Conservation (phyloP, 2,113 vertebrate species). For the Tenrec ecaudatus region DNA sequence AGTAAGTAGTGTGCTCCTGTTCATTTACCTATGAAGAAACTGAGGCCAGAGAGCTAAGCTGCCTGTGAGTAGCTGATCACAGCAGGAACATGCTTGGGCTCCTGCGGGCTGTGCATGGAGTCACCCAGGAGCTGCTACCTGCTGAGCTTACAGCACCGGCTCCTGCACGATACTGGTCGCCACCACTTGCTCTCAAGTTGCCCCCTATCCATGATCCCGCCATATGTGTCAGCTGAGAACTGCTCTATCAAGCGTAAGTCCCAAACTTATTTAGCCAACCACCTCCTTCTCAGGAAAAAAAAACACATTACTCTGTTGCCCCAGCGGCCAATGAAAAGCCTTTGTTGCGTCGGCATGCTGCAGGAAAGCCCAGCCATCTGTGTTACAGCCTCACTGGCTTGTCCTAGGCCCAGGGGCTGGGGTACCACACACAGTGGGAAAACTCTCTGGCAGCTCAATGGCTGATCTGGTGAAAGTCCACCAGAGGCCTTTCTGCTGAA, state of each 20-base stretch:
- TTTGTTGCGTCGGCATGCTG: no score
- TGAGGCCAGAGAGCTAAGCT: no score
- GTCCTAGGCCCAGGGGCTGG: no score
- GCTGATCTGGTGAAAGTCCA: neutral
- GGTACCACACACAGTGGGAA: no score
- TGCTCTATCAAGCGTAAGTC: neutral
- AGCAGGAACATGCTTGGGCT: neutral
- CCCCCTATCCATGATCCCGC: neutral
- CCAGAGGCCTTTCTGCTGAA: neutral
- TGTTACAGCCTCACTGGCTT: no score
- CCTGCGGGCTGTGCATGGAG: neutral
- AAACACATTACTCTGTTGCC: no score
- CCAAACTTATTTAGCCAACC: no score
- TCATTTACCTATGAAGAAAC: neutral
- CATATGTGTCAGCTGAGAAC: neutral
- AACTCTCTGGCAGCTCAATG: neutral
- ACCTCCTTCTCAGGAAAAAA: no score
- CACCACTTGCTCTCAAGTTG: neutral
- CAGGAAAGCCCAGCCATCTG: no score
- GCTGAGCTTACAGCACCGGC: accelerated
- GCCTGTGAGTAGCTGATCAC: neutral
- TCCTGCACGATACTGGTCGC: neutral
- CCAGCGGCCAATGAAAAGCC: no score
- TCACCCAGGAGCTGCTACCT: accelerated
- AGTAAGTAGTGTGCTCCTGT: neutral